Conservation (phyloP, 2,797 vertebrate species). For the Ctenopoma kingsleyae region DNA sequence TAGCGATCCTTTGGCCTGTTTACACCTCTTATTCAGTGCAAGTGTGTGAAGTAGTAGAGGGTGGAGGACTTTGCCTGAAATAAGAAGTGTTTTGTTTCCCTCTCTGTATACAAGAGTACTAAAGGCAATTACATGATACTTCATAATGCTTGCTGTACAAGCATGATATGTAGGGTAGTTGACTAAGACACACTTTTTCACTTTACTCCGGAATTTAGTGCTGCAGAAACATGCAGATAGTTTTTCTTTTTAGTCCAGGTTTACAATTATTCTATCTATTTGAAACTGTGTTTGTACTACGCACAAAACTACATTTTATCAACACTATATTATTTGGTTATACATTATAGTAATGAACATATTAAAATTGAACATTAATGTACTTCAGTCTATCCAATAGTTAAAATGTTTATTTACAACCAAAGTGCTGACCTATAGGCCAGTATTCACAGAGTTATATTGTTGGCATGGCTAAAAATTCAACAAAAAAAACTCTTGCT, state of each 20-base stretch:
- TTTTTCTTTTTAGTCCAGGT: background rate
- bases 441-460: background rate
- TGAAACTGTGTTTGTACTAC: background rate
- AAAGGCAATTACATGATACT: background rate
- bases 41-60: conserved; percentile 22
- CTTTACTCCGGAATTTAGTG: background rate
- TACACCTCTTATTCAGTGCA: conserved; percentile 41
- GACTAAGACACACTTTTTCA: background rate
- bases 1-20: conserved; percentile 35
- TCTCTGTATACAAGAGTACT: background rate
- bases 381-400: background rate
- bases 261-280: background rate
- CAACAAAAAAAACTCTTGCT: background rate
- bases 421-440: background rate
- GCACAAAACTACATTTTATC: background rate
- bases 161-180: background rate
- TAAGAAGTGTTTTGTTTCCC: conserved; percentile 21
- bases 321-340: background rate
- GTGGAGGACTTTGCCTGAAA: conserved; percentile 23
- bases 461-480: background rate
- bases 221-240: background rate
- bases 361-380: background rate
- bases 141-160: background rate
- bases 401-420: no score
- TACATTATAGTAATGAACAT: background rate